Evolutionary conservation across 2,888 invertebrate species (phyloP).

Genomic region (Macaria notata): DNA sequence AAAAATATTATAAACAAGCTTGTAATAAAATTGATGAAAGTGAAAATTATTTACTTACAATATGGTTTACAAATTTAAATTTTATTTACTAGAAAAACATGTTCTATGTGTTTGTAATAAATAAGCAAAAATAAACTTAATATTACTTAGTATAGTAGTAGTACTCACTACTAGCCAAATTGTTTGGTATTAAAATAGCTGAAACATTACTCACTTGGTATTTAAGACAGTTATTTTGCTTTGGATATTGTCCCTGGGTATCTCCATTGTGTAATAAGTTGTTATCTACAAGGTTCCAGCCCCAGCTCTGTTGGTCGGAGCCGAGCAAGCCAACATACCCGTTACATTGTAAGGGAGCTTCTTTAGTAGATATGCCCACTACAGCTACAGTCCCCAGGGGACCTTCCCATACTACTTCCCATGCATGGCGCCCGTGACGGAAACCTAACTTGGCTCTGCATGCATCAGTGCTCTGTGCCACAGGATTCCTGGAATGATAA

Average conservation of each 20-base stretch:
- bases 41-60: too few species aligned
- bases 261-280: slow-evolving; percentile 97
- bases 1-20: too few species aligned
- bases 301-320: slow-evolving; percentile 98
- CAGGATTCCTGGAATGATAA: slow-evolving; percentile 89
- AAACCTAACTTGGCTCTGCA: slow-evolving; percentile 95
- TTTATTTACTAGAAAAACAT: too few species aligned
- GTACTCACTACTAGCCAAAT: too few species aligned
- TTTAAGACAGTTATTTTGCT: slow-evolving; percentile 97
- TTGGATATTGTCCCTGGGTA: slow-evolving; percentile 95
- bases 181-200: too few species aligned
- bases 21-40: too few species aligned
- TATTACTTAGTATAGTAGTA: too few species aligned
- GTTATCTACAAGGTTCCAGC: slow-evolving; percentile 99
- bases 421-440: slow-evolving; percentile 95
- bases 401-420: slow-evolving; percentile 99
- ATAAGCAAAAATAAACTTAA: too few species aligned
- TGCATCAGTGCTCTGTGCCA: slow-evolving; percentile 99
- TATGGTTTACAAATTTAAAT: too few species aligned
- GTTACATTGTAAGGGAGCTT: slow-evolving; percentile 95
- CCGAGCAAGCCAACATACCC: slow-evolving; percentile 98
- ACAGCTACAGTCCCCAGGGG: slow-evolving; percentile 99
- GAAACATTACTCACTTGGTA: slow-evolving; percentile 88
- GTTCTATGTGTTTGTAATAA: too few species aligned
- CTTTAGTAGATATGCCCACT: slow-evolving; percentile 96